Evolutionary conservation across 2,113 vertebrate genomes (phyloP).

Genomic region (Eira barbara): DNA sequence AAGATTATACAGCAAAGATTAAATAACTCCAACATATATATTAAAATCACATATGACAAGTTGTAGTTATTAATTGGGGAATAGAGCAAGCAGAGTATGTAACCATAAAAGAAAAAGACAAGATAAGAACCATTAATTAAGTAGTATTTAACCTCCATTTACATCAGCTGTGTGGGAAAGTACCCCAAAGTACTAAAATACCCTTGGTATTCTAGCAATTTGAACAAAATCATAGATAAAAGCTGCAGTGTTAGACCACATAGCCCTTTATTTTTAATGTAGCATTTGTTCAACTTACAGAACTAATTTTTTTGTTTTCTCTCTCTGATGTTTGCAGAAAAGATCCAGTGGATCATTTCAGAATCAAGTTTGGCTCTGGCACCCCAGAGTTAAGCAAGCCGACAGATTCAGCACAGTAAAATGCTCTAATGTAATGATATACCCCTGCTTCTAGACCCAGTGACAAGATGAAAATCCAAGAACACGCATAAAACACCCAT

Average conservation of each 20-base stretch:
- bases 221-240: constrained; percentile 8
- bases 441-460: background rate
- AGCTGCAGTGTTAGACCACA: background rate
- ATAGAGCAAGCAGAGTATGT: background rate
- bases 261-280: background rate
- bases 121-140: constrained; percentile 44
- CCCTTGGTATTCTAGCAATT: background rate
- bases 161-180: background rate
- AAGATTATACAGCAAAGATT: constrained; percentile 44
- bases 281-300: background rate
- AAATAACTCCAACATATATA: background rate
- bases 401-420: background rate
- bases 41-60: background rate
- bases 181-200: background rate
- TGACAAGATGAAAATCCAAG: constrained; percentile 35
- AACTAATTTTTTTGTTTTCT: background rate
- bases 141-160: background rate
- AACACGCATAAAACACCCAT: constrained; percentile 32
- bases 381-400: background rate
- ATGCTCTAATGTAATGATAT: background rate
- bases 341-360: background rate
- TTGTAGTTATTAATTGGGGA: background rate
- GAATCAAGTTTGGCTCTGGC: background rate
- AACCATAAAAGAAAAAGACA: background rate
- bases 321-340: background rate